A percentile compares a stretch with the other conserved stretches of the same genome.
These are phyloP conservation scores for Amphiduros pacificus DNA, from an alignment of 2,888 invertebrate species.

Conservation along the genomic window DNA sequence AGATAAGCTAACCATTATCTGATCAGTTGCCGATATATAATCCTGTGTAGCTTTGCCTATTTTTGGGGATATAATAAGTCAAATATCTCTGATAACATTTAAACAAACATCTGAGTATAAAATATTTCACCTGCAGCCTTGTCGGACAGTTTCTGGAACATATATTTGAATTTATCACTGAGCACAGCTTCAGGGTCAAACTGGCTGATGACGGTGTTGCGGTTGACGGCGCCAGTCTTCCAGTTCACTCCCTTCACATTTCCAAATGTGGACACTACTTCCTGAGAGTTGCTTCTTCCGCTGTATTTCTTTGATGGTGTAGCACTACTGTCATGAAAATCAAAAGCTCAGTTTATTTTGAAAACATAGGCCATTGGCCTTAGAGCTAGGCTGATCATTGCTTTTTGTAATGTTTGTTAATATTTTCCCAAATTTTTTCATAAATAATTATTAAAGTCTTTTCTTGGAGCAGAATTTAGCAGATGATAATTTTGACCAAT, in stretches of 20 bases:
- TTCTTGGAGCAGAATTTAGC: too few relatives aligned
- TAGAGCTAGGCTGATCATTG: too few relatives aligned
- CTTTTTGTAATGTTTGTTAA: background rate
- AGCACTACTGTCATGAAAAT: too few relatives aligned
- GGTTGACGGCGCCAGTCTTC: background rate
- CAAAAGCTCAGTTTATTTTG: background rate
- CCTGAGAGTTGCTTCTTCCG: constrained; percentile 65
- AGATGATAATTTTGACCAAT: too few relatives aligned
- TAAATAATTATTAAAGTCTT: too few relatives aligned
- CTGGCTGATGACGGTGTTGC: background rate
- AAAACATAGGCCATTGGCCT: too few relatives aligned
- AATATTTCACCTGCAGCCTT: constrained; percentile 60
- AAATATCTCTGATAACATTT: too few relatives aligned
- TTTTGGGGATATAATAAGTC: too few relatives aligned
- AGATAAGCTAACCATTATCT: too few relatives aligned
- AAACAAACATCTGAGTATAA: too few relatives aligned
- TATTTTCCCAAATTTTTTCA: background rate
- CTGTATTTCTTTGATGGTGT: constrained; percentile 59
- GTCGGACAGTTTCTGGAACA: constrained; percentile 64
- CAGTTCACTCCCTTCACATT: constrained; percentile 27
- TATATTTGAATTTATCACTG: constrained; percentile 54
- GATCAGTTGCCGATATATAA: too few relatives aligned
- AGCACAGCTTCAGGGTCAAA: constrained; percentile 11
- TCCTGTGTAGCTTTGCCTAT: too few relatives aligned
- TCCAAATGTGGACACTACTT: constrained; percentile 63